phyloP scores from a whole-genome alignment of 2,113 vertebrate species.

The Camelus dromedarius region DNA sequence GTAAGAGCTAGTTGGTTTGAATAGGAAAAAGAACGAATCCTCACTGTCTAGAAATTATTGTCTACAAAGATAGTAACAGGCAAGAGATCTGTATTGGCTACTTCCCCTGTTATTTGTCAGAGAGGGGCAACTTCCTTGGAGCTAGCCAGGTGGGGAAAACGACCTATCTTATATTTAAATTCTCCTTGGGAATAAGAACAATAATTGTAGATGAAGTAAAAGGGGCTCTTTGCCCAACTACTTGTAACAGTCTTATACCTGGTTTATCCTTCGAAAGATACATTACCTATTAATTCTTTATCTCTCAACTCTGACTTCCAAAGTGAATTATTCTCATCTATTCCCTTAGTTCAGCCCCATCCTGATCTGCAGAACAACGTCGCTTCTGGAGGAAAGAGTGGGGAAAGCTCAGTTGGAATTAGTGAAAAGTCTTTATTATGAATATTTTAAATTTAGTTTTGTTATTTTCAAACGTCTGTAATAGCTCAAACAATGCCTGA shows the following conservation, averaged over 20 bases:
- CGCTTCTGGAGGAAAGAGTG: neutral
- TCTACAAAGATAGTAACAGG: neutral
- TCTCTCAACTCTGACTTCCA: neutral
- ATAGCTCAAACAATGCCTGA: slow-evolving; percentile 8
- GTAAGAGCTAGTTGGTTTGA: neutral
- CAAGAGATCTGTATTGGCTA: neutral
- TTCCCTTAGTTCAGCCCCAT: neutral
- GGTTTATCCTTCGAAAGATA: neutral
- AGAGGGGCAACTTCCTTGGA: neutral
- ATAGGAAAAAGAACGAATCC: slow-evolving; percentile 11
- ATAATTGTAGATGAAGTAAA: neutral
- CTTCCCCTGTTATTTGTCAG: neutral
- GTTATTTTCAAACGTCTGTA: slow-evolving; percentile 49
- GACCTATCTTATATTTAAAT: slow-evolving; percentile 24
- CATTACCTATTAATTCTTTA: neutral
- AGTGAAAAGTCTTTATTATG: slow-evolving; percentile 43
- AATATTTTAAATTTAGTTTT: slow-evolving; percentile 16
- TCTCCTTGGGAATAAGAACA: neutral
- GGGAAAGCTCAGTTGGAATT: neutral
- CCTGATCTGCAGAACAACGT: neutral
- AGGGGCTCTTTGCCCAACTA: neutral
- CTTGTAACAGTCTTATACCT: slow-evolving; percentile 8
- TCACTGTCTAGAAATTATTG: neutral
- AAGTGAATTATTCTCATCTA: neutral
- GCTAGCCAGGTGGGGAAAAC: neutral